phyloP scores from a whole-genome alignment of 2,797 vertebrate genomes.

The Protonibea diacanthus region DNA sequence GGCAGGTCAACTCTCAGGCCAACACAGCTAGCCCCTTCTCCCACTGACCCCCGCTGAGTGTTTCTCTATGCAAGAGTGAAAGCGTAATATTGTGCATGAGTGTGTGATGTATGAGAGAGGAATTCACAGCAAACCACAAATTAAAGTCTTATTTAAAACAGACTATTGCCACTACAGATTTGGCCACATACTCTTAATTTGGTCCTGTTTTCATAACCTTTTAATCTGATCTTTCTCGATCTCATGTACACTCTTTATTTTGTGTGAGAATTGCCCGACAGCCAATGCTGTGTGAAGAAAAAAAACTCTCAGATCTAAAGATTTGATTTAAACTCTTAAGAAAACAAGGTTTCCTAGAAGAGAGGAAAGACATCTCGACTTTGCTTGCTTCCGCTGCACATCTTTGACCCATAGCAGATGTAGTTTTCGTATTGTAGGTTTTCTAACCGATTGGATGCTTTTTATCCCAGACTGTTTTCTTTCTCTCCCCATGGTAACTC shows the following conservation, averaged over 20 bases:
- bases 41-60: constrained; percentile 68
- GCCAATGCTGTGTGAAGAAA: not conserved
- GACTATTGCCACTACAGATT: not conserved
- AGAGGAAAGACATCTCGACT: constrained; percentile 32
- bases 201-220: constrained; percentile 9
- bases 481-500: constrained; percentile 68
- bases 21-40: constrained; percentile 69
- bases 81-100: constrained; percentile 46
- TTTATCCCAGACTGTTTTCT: constrained; percentile 68
- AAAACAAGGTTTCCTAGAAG: constrained; percentile 44
- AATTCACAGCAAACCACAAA: constrained; percentile 14
- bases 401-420: constrained; percentile 41
- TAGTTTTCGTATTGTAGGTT: constrained; percentile 62
- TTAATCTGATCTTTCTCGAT: not conserved
- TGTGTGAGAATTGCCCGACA: not conserved
- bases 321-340: constrained; percentile 38
- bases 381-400: not conserved
- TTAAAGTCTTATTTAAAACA: constrained; percentile 10
- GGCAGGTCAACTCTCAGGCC: constrained; percentile 85
- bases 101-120: constrained; percentile 25
- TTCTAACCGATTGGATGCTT: constrained; percentile 56
- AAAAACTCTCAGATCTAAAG: not conserved
- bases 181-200: not conserved
- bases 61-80: constrained; percentile 62
- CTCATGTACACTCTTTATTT: not conserved